Percentiles rank a stretch among this genome's conserved stretches.
These are phyloP conservation scores for Pipistrellus pygmaeus DNA, from an alignment of 2,797 vertebrate genomes.

Conservation along the genomic window DNA sequence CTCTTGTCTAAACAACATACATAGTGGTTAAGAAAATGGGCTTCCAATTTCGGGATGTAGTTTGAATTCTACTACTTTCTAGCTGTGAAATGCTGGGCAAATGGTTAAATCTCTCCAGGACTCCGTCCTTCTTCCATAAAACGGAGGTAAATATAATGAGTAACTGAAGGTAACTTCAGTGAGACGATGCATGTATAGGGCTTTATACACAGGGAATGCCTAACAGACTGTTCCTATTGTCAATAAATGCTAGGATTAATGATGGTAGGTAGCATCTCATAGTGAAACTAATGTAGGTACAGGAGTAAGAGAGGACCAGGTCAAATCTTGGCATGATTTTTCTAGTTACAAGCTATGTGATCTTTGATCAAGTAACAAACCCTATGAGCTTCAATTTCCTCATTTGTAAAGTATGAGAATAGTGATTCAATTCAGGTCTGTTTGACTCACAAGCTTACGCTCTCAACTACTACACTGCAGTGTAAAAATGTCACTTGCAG, in stretches of 20 bases:
- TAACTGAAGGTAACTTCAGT: background rate
- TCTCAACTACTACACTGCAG: background rate
- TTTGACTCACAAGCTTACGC: background rate
- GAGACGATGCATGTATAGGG: background rate
- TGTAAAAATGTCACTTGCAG: background rate
- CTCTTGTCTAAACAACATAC: background rate
- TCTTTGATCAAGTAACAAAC: background rate
- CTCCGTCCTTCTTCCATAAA: background rate
- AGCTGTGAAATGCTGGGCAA: background rate
- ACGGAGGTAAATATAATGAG: conserved; percentile 1
- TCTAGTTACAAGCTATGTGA: background rate
- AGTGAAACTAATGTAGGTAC: background rate
- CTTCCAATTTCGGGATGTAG: background rate
- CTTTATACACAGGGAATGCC: background rate
- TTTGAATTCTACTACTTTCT: conserved; percentile 14
- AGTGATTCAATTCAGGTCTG: background rate
- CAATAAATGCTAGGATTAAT: conserved; percentile 16
- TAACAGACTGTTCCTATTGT: background rate
- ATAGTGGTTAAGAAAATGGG: conserved; percentile 9
- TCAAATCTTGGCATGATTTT: background rate
- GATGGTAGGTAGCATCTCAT: background rate
- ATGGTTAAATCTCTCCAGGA: conserved; percentile 12
- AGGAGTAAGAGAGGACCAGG: background rate
- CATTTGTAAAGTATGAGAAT: background rate
- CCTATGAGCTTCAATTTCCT: background rate